Evolutionary conservation across 1,140 invertebrate genomes (phyloP).

Genomic region (Ceratina japonica): DNA sequence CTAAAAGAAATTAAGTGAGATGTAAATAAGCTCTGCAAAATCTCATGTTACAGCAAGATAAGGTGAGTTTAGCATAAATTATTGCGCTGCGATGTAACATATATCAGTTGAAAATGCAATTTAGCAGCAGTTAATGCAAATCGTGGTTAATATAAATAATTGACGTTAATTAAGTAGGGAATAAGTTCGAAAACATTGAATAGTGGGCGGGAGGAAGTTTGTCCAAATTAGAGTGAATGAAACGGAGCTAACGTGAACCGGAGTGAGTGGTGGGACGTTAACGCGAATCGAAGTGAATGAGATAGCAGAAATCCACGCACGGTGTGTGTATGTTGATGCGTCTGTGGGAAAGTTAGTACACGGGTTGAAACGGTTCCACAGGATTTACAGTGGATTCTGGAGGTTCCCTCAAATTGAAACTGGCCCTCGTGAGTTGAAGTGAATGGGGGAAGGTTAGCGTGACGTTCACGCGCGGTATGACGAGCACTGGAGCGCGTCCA

Average conservation of each 20-base stretch:
- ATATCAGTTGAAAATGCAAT: neutral
- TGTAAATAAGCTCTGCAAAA: too few species aligned
- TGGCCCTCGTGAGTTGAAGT: slow-evolving; percentile 15
- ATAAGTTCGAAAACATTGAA: neutral
- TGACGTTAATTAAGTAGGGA: neutral
- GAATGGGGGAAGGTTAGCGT: slow-evolving; percentile 22
- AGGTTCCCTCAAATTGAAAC: slow-evolving; percentile 20
- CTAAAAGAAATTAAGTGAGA: too few species aligned
- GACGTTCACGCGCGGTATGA: slow-evolving; percentile 38
- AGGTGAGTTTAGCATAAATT: neutral
- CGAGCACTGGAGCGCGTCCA: slow-evolving; percentile 25
- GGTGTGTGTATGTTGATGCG: neutral
- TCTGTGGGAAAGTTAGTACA: slow-evolving; percentile 15
- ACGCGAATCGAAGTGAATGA: neutral
- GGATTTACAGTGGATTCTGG: neutral
- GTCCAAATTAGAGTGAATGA: neutral
- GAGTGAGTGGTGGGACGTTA: neutral
- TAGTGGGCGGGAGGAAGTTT: neutral
- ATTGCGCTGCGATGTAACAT: neutral
- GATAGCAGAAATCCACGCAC: neutral
- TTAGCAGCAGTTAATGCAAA: neutral
- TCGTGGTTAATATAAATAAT: neutral
- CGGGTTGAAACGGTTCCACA: slow-evolving; percentile 8
- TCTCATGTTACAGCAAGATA: too few species aligned
- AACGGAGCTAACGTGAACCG: neutral